Percentiles rank a stretch among this genome's conserved stretches.
Evolutionary conservation across 2,113 vertebrate species (phyloP).

Genomic region (Sialia sialis): DNA sequence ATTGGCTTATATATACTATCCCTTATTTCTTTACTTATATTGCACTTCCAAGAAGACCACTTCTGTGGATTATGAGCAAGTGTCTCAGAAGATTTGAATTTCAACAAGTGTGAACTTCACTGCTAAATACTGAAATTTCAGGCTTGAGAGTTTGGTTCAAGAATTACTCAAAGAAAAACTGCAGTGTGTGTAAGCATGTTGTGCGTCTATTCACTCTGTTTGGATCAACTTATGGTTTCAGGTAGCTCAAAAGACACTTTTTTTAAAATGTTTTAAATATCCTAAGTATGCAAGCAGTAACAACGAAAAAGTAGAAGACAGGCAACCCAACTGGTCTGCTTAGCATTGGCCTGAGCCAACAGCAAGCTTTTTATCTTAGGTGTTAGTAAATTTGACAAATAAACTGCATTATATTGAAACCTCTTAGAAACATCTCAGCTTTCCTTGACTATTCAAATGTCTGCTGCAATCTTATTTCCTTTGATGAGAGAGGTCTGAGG

Average conservation of each 20-base stretch:
- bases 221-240: not conserved
- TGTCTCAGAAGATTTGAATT: not conserved
- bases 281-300: not conserved
- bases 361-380: not conserved
- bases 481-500: fast-evolving
- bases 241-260: not conserved
- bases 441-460: not conserved
- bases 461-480: not conserved
- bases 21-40: not conserved
- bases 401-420: not conserved
- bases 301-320: not conserved
- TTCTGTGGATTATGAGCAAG: not conserved
- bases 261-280: not conserved
- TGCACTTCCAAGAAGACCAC: not conserved
- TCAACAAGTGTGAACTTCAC: not conserved
- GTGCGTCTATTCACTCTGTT: not conserved
- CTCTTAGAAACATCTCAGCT: not conserved
- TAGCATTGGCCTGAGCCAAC: not conserved
- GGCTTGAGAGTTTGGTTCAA: not conserved
- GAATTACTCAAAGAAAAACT: not conserved
- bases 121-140: not conserved
- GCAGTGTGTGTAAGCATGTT: not conserved
- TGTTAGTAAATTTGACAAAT: not conserved
- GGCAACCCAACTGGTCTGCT: not conserved
- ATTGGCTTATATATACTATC: not conserved